Evolutionary conservation across 2,797 vertebrate genomes (phyloP).

Genomic region (Buceros bicornis): DNA sequence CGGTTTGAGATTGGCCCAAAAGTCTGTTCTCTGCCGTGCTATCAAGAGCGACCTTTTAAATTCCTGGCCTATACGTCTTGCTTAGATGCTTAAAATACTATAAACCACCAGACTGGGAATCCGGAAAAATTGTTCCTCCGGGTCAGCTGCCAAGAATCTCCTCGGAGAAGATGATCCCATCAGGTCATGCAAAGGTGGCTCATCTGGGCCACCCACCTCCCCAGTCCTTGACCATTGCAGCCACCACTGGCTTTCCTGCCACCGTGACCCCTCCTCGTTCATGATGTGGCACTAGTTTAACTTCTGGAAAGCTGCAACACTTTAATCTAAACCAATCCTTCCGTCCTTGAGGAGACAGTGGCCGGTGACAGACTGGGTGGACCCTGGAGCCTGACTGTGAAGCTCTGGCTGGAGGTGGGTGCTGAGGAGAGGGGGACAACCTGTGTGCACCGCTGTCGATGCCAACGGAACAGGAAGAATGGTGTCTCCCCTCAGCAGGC

Average conservation of each 20-base stretch:
- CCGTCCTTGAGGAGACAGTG: neutral
- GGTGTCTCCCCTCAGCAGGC: neutral
- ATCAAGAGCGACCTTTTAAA: neutral
- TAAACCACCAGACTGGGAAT: neutral
- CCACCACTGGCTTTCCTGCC: neutral
- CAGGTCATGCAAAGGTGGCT: no score
- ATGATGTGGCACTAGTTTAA: neutral
- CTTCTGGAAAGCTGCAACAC: neutral
- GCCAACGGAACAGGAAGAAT: neutral
- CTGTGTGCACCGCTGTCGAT: neutral
- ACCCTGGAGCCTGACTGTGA: neutral
- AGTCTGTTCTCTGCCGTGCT: neutral
- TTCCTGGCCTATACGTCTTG: neutral
- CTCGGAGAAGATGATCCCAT: neutral
- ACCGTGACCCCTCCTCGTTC: neutral
- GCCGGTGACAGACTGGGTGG: neutral
- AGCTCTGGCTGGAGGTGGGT: neutral
- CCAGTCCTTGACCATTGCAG: neutral
- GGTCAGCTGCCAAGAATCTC: neutral
- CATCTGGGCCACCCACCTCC: neutral
- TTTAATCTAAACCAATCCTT: neutral
- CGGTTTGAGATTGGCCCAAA: neutral
- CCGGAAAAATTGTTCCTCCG: neutral
- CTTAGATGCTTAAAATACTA: neutral
- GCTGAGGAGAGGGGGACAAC: neutral